phyloP scores from a whole-genome alignment of 2,797 vertebrate genomes.

The Pseudotriccus pelzelni region DNA sequence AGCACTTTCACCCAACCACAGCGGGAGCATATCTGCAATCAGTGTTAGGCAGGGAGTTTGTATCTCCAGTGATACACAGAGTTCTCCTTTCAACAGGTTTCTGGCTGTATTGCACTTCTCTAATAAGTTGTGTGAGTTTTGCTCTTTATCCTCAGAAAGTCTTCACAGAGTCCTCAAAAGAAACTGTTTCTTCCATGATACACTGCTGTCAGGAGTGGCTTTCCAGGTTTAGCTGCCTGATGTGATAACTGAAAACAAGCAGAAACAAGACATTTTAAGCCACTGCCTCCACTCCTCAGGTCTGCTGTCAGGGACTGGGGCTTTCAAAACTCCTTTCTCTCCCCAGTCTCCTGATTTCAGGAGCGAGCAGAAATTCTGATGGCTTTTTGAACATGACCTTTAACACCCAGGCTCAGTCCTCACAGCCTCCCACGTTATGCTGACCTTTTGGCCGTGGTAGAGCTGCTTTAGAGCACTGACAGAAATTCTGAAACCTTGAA shows the following conservation, averaged over 20 bases:
- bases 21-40: not conserved
- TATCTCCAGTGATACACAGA: not conserved
- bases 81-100: not conserved
- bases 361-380: not conserved
- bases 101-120: not conserved
- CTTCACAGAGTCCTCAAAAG: not conserved
- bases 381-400: not conserved
- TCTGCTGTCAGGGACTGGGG: not conserved
- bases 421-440: not conserved
- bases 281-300: not conserved
- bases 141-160: not conserved
- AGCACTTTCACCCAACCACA: not conserved
- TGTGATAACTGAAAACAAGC: not conserved
- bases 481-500: slow-evolving; percentile 5
- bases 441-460: not conserved
- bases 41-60: not conserved
- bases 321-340: not conserved
- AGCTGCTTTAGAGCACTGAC: not conserved
- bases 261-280: not conserved
- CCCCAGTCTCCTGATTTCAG: not conserved
- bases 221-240: not conserved
- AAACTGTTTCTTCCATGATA: not conserved
- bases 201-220: not conserved
- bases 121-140: not conserved
- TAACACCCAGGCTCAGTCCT: not conserved